phyloP scores from a whole-genome alignment of 2,113 vertebrate species.

The Pedionomus torquatus region DNA sequence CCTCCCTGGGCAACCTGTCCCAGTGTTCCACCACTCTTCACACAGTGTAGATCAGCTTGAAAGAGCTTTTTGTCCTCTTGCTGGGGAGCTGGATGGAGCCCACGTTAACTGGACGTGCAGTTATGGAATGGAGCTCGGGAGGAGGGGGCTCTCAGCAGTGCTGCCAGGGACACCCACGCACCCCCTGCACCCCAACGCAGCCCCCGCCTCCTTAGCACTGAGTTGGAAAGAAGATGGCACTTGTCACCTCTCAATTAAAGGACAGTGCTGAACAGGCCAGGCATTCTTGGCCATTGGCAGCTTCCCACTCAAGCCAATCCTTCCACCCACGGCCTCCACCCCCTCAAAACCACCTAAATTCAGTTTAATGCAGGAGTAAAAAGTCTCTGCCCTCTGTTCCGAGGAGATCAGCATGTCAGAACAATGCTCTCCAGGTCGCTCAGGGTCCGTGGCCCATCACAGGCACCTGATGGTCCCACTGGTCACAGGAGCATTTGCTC shows the following conservation, averaged over 20 bases:
- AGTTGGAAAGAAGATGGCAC: fast-evolving
- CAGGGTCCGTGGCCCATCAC: neutral
- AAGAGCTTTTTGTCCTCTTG: neutral
- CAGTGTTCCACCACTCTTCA: too few relatives aligned
- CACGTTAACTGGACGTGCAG: fast-evolving
- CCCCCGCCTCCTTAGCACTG: neutral
- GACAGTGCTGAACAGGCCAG: neutral
- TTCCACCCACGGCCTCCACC: neutral
- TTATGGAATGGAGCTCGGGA: fast-evolving
- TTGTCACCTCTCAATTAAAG: fast-evolving
- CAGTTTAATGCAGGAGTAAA: neutral
- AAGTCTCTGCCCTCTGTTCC: neutral
- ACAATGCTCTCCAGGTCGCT: neutral
- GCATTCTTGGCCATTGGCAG: neutral
- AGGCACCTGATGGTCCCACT: neutral
- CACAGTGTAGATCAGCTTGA: fast-evolving
- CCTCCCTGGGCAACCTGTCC: too few relatives aligned
- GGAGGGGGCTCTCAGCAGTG: fast-evolving
- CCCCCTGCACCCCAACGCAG: fast-evolving
- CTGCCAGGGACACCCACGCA: fast-evolving
- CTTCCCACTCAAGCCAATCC: neutral
- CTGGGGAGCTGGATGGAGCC: neutral
- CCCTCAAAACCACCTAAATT: neutral
- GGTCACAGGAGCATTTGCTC: fast-evolving
- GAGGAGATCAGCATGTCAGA: neutral